These are phyloP conservation scores for Phoenoteleia sp. DNA, from an alignment of 2,888 invertebrate genomes.

Conservation along the genomic window DNA sequence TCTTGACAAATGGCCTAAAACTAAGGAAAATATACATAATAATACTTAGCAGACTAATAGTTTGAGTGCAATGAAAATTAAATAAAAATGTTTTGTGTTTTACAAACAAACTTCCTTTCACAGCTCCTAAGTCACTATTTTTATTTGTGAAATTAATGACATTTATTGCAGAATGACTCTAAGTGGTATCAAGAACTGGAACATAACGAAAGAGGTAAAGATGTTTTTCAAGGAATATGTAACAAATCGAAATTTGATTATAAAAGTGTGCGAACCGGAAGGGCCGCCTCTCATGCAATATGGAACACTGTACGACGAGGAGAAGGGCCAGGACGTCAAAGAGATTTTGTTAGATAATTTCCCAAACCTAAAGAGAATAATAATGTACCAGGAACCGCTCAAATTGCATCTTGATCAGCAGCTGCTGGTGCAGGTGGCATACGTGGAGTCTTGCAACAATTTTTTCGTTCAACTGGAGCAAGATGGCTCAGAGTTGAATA, in stretches of 20 bases:
- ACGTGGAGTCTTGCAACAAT: slow-evolving; percentile 90
- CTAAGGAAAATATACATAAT: too few relatives aligned
- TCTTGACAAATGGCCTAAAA: too few relatives aligned
- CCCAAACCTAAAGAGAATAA: slow-evolving; percentile 70
- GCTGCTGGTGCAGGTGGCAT: slow-evolving; percentile 87
- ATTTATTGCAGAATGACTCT: slow-evolving; percentile 87
- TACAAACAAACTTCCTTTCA: too few relatives aligned
- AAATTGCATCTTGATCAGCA: slow-evolving; percentile 73
- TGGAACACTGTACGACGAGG: slow-evolving; percentile 90
- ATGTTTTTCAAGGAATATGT: slow-evolving; percentile 91
- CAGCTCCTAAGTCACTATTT: too few relatives aligned
- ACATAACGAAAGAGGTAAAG: slow-evolving; percentile 89
- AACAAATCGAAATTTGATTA: slow-evolving; percentile 88
- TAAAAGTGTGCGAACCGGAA: slow-evolving; percentile 91
- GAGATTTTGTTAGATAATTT: slow-evolving; percentile 87
- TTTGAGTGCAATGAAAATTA: too few relatives aligned
- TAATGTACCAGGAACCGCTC: slow-evolving; percentile 74
- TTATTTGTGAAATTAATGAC: neutral
- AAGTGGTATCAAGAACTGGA: slow-evolving; percentile 89
- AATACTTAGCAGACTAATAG: too few relatives aligned
- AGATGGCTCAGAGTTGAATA: slow-evolving; percentile 88
- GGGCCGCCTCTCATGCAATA: slow-evolving; percentile 92
- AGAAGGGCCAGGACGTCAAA: slow-evolving; percentile 87
- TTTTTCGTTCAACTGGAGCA: slow-evolving; percentile 92
- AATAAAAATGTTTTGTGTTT: too few relatives aligned